Percentiles rank a stretch among this genome's conserved stretches.
phyloP scores from a whole-genome alignment of 1,140 invertebrate genomes.

The Papilio polyxenes region DNA sequence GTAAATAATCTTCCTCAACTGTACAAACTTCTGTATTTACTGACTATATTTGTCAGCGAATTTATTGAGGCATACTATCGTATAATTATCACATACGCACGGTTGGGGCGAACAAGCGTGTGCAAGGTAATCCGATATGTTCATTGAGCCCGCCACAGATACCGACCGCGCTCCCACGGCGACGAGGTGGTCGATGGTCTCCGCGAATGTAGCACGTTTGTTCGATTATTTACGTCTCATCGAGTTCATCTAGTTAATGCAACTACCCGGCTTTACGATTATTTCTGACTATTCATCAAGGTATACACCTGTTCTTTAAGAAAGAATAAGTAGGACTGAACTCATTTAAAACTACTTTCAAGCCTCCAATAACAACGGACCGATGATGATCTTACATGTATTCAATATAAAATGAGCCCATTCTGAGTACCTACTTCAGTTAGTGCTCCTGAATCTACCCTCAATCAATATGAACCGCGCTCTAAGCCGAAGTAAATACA shows the following conservation, averaged over 20 bases:
- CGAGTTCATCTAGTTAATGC: background rate
- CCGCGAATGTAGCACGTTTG: background rate
- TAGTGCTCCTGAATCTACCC: background rate
- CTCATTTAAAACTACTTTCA: too few species aligned
- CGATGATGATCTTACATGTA: too few species aligned
- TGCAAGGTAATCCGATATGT: conserved; percentile 19
- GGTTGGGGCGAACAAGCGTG: background rate
- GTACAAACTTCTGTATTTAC: background rate
- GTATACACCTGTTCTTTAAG: background rate
- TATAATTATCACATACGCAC: background rate
- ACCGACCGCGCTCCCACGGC: conserved; percentile 19
- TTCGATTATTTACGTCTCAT: background rate
- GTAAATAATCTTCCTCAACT: too few species aligned
- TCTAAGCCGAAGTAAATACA: background rate
- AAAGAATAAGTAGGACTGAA: background rate
- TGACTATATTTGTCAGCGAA: background rate
- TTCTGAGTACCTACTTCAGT: too few species aligned
- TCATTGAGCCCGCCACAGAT: conserved; percentile 2
- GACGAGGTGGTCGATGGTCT: conserved; percentile 9
- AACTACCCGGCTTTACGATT: background rate
- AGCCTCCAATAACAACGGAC: too few species aligned
- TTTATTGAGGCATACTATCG: background rate
- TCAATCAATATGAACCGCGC: too few species aligned
- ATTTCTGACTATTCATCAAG: background rate
- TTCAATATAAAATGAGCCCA: too few species aligned